Evolutionary conservation across 2,113 vertebrate genomes (phyloP), one percentile per base, ranked within the genome.

Genomic region (Cnemophilus loriae): DNA sequence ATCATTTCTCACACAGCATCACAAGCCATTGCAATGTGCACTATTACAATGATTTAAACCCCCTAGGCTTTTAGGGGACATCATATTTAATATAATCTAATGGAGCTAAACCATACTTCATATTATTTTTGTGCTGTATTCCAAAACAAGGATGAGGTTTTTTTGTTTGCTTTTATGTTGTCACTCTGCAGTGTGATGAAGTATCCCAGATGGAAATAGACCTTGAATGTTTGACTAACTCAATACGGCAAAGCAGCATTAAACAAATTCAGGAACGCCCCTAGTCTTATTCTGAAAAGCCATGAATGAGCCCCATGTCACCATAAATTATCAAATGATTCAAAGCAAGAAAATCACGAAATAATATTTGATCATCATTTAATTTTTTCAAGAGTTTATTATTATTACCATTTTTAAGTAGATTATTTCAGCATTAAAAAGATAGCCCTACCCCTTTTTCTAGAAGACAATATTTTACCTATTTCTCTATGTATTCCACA

Each of bases 1-100:
- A 55, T 79, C 23, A 81, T 96, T 97, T 96, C 75, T 96, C 84
- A 93, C 41, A 85, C 24, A 76, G 24, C 41, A 73, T 56, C 78
- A 55, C 57, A 81, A 90, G 24, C 60, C 87, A 44, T 90, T 95
- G 87, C 21, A 59, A 12, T 67, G 47, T 71, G 39, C 47, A 33
- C 32, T 55, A 67, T 94, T 94, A 79, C 39, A 27, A 16, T 92
- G 90, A 96, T 95, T 96, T 97, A 97, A 84, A 93, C 23, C 84
- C 44, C 4, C 0, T 10, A 80, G 68, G 49, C 57, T 94, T 82
- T 97, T 93, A 89, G 90, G 18, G 32, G 76, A 86, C 39, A 87
- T 78, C 73, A 90, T 80, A 93, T 84, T 97, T 87, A 96, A 78
- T 67, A 49, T 27, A 44, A 85, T 74, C 53, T 87, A 65, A 18